Conservation (phyloP, 2,113 vertebrate genomes). For the Chunga burmeisteri region DNA sequence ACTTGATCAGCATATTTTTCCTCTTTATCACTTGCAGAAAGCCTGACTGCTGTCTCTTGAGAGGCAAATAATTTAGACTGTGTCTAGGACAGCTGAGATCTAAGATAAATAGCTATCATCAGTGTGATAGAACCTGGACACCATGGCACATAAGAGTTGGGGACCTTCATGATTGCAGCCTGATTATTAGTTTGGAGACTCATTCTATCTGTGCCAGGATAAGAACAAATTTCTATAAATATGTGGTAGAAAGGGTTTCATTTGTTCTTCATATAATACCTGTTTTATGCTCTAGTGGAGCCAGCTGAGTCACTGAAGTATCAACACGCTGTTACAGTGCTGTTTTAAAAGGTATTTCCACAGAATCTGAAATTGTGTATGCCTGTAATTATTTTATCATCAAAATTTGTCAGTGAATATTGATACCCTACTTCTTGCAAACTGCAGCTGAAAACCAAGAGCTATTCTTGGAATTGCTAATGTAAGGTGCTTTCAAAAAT, state of each 20-base stretch:
- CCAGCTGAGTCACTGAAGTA: background rate
- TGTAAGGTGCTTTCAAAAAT: background rate
- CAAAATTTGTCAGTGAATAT: background rate
- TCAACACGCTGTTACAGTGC: background rate
- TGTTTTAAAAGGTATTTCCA: background rate
- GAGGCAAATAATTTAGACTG: background rate
- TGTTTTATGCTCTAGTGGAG: background rate
- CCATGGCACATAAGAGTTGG: background rate
- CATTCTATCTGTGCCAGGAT: background rate
- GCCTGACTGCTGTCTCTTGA: background rate
- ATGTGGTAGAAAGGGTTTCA: background rate
- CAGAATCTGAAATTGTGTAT: background rate
- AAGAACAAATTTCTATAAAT: slow-evolving; percentile 4
- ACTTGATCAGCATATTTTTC: slow-evolving; percentile 3
- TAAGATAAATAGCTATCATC: background rate
- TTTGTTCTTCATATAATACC: slow-evolving; percentile 7
- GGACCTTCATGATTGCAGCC: background rate
- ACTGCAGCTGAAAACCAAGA: background rate
- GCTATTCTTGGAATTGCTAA: background rate
- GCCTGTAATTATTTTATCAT: background rate
- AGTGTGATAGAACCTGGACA: background rate
- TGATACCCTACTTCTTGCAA: background rate
- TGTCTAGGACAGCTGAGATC: background rate
- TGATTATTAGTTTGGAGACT: slow-evolving; percentile 16
- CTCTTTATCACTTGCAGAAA: background rate